Evolutionary conservation across 2,113 vertebrate genomes (phyloP).

Genomic region (Laticauda colubrina): DNA sequence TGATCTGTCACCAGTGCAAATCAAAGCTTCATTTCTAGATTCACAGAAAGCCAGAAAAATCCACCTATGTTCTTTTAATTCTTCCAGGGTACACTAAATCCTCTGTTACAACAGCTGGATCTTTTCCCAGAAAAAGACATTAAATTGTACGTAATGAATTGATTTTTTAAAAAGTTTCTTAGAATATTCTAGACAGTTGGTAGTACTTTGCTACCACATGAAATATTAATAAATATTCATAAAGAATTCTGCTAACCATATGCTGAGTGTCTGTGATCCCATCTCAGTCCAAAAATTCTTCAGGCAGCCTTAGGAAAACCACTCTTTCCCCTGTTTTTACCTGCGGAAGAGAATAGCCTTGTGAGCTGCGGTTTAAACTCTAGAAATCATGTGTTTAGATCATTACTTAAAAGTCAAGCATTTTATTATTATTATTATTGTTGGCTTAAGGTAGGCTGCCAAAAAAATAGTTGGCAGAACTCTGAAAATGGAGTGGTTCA

Average conservation of each 20-base stretch:
- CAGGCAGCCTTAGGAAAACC: neutral
- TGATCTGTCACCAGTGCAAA: neutral
- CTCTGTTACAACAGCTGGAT: neutral
- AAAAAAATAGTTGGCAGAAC: neutral
- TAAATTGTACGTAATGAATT: neutral
- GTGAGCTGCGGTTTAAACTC: neutral
- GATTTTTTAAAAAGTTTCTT: neutral
- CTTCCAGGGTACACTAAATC: neutral
- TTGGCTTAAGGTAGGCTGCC: neutral
- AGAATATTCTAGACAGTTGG: neutral
- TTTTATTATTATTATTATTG: neutral
- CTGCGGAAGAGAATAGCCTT: neutral
- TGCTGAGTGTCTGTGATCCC: neutral
- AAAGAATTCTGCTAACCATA: neutral
- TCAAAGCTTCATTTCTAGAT: neutral
- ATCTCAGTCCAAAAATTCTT: neutral
- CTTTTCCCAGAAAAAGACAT: too few species aligned
- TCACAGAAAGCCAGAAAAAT: neutral
- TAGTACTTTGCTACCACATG: neutral
- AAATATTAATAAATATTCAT: neutral
- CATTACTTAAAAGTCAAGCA: neutral
- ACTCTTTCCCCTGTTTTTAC: neutral
- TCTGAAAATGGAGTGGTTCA: neutral
- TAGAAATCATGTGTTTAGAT: neutral
- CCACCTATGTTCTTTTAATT: neutral